Evolutionary conservation across 2,888 invertebrate species (phyloP).

Genomic region (Druceiella hillmani): DNA sequence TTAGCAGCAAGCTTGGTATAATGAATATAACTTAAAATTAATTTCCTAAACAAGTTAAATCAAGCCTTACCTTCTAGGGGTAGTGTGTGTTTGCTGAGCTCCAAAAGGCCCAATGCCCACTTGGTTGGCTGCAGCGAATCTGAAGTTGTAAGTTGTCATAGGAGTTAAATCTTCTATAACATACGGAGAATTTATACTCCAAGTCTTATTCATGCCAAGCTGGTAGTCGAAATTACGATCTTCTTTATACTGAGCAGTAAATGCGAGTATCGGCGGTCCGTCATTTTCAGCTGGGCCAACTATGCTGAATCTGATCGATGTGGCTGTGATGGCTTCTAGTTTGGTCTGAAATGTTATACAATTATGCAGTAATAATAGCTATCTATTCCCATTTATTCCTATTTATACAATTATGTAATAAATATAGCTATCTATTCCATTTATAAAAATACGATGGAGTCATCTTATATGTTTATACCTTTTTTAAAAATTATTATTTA

Average conservation of each 20-base stretch:
- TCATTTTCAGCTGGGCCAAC: constrained; percentile 67
- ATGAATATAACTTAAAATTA: too few species aligned
- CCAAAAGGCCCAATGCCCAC: constrained; percentile 78
- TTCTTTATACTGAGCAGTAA: constrained; percentile 71
- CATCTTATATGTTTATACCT: too few species aligned
- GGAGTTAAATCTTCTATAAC: constrained; percentile 75
- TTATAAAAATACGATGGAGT: too few species aligned
- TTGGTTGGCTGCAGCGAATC: constrained; percentile 80
- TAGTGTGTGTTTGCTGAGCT: constrained; percentile 57
- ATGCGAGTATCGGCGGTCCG: constrained; percentile 70
- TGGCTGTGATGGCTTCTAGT: constrained; percentile 70
- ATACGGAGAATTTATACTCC: constrained; percentile 76
- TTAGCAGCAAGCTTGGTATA: too few species aligned
- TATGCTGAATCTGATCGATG: constrained; percentile 76
- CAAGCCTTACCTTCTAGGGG: constrained; percentile 60
- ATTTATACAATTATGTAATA: neutral
- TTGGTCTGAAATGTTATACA: constrained; percentile 57
- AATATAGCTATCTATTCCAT: too few species aligned
- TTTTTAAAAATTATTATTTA: too few species aligned
- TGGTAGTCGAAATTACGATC: constrained; percentile 64
- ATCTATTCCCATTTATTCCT: neutral
- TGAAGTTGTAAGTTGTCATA: constrained; percentile 71
- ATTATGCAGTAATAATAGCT: neutral
- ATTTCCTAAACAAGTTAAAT: too few species aligned
- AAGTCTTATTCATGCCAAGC: constrained; percentile 63